These are phyloP conservation scores for Drosophila asahinai DNA, from an alignment of 1,140 invertebrate genomes.

Conservation along the genomic window DNA sequence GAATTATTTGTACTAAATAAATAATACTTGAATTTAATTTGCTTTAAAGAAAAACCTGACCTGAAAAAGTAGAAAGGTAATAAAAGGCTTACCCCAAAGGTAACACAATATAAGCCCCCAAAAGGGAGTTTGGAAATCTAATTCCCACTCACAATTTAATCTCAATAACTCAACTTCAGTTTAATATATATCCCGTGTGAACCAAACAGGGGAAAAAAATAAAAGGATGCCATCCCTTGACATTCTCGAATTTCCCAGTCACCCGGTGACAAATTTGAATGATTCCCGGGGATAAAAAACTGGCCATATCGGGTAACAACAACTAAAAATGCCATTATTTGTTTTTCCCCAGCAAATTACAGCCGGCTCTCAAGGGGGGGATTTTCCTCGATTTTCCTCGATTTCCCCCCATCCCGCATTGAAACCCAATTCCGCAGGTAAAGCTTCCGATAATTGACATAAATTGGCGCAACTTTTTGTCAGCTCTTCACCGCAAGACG, in stretches of 20 bases:
- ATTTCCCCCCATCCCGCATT: not conserved
- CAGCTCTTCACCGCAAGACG: constrained; percentile 74
- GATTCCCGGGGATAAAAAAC: constrained; percentile 12
- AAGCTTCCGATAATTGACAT: constrained; percentile 79
- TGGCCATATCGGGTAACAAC: constrained; percentile 43
- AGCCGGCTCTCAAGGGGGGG: constrained; percentile 13
- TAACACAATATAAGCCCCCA: constrained; percentile 13
- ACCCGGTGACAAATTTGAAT: constrained; percentile 48
- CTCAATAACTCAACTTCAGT: constrained; percentile 20
- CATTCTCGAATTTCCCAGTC: constrained; percentile 37
- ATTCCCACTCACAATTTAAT: constrained; percentile 21
- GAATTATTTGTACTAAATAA: too few species aligned
- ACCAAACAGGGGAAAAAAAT: constrained; percentile 2
- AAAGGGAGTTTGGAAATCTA: constrained; percentile 23
- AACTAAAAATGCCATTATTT: constrained; percentile 55
- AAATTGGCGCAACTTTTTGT: constrained; percentile 82
- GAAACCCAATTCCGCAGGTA: constrained; percentile 51
- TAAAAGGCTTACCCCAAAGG: not conserved
- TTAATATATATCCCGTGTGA: constrained; percentile 8
- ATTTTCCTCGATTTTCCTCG: constrained; percentile 19
- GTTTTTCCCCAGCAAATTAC: constrained; percentile 49
- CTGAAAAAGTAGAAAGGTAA: not conserved
- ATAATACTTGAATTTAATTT: not conserved
- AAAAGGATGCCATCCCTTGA: constrained; percentile 10
- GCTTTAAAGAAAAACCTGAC: not conserved